Percentiles rank a stretch among this genome's conserved stretches.
phyloP scores from a whole-genome alignment of 2,113 vertebrate species.

The Perognathus longimembris region DNA sequence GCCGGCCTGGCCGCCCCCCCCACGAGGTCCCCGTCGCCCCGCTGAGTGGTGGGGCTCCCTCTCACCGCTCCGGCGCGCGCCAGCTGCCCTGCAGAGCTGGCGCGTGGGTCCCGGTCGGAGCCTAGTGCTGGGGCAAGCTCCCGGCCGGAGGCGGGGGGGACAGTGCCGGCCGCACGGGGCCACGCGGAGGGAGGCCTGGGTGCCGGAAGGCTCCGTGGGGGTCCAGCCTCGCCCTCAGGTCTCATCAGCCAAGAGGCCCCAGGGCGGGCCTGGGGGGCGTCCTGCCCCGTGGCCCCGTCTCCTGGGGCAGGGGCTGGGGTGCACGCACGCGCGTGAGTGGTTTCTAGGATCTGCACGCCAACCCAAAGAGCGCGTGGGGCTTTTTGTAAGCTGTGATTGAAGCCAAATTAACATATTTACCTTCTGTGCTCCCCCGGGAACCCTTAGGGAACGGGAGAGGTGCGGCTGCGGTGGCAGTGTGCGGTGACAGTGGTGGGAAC shows the following conservation, averaged over 20 bases:
- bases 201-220: background rate
- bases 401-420: constrained; percentile 87
- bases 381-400: constrained; percentile 80
- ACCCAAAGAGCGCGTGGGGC: constrained; percentile 48
- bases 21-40: background rate
- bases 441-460: constrained; percentile 79
- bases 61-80: background rate
- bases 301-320: constrained; percentile 43
- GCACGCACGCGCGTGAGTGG: constrained; percentile 69
- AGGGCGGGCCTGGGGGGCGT: too few relatives aligned
- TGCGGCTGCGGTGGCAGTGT: background rate
- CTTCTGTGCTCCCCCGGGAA: constrained; percentile 83
- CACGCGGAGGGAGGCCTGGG: background rate
- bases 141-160: background rate
- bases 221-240: background rate
- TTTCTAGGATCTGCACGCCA: constrained; percentile 77
- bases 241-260: too few relatives aligned
- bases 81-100: too few relatives aligned
- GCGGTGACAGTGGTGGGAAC: background rate
- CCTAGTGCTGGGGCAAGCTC: background rate
- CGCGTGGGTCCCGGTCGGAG: background rate
- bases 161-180: fast-evolving
- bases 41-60: background rate
- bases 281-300: background rate
- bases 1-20: background rate